These are phyloP conservation scores for Artemia sinica DNA, from an alignment of 2,888 invertebrate genomes.

Conservation along the genomic window DNA sequence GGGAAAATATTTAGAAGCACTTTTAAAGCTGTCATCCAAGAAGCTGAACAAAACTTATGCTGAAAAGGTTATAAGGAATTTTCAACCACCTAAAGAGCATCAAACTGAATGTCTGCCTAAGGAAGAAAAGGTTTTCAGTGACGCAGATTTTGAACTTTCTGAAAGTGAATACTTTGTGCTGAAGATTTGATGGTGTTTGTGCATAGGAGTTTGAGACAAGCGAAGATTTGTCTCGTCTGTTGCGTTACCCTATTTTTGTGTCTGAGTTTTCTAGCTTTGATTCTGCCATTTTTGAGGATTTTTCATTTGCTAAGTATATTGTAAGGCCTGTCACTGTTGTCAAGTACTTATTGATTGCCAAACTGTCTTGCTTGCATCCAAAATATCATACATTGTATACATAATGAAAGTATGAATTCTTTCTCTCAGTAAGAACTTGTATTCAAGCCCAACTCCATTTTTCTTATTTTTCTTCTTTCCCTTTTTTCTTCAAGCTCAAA, in stretches of 20 bases:
- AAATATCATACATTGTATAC: neutral
- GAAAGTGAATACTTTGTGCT: slow-evolving; percentile 43
- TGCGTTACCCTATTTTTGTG: slow-evolving; percentile 40
- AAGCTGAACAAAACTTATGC: too few species aligned
- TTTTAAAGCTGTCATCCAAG: too few species aligned
- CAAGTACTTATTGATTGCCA: slow-evolving; percentile 37
- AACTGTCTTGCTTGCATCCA: neutral
- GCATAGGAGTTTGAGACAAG: slow-evolving; percentile 38
- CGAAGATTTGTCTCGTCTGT: slow-evolving; percentile 40
- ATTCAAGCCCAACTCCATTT: neutral
- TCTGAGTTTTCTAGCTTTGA: slow-evolving; percentile 47
- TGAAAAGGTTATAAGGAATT: slow-evolving; percentile 14
- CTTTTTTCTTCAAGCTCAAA: neutral
- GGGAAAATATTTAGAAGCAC: too few species aligned
- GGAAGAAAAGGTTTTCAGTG: slow-evolving; percentile 46
- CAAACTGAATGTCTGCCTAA: neutral
- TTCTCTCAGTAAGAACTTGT: neutral
- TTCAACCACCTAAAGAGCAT: slow-evolving; percentile 10
- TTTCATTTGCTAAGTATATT: slow-evolving; percentile 37
- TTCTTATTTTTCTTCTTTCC: neutral
- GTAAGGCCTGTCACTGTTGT: slow-evolving; percentile 43
- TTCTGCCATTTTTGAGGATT: slow-evolving; percentile 45
- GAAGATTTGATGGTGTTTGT: slow-evolving; percentile 16
- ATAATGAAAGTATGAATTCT: neutral
- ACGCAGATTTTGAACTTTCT: slow-evolving; percentile 48